Evolutionary conservation across 1,140 invertebrate genomes (phyloP).

Genomic region (Micrasema minimum): DNA sequence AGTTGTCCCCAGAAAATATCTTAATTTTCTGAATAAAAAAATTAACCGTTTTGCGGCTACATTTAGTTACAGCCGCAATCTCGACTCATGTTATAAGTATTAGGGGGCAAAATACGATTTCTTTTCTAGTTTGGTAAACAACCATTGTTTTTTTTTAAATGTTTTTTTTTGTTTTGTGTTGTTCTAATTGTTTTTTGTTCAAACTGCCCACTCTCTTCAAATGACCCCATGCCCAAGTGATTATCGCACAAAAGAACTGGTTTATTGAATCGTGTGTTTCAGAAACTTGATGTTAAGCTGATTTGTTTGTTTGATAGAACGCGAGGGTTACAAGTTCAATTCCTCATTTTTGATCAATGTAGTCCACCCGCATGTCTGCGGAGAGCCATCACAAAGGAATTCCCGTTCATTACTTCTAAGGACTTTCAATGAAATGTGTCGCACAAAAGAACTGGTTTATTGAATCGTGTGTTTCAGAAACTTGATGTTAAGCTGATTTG

Average conservation of each 20-base stretch:
- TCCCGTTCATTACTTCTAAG: conserved; percentile 7
- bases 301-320: not conserved
- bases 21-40: too few species aligned
- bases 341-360: conserved; percentile 4
- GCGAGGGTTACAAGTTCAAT: conserved; percentile 11
- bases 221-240: too few species aligned
- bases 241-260: not conserved
- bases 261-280: conserved; percentile 12
- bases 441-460: not conserved
- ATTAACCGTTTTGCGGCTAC: too few species aligned
- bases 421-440: conserved; percentile 12
- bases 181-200: too few species aligned
- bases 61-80: too few species aligned
- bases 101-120: too few species aligned
- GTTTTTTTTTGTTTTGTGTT: too few species aligned
- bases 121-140: too few species aligned
- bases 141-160: too few species aligned
- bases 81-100: too few species aligned
- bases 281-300: conserved; percentile 7
- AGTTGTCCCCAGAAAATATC: too few species aligned
- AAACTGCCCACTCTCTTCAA: too few species aligned
- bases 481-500: conserved; percentile 13
- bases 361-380: conserved; percentile 17
- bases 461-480: conserved; percentile 10
- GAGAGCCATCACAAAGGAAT: conserved; percentile 6